A percentile compares a stretch with the other conserved stretches of the same genome.
Evolutionary conservation across 2,113 vertebrate species (phyloP).

Genomic region (Erinaceus europaeus): DNA sequence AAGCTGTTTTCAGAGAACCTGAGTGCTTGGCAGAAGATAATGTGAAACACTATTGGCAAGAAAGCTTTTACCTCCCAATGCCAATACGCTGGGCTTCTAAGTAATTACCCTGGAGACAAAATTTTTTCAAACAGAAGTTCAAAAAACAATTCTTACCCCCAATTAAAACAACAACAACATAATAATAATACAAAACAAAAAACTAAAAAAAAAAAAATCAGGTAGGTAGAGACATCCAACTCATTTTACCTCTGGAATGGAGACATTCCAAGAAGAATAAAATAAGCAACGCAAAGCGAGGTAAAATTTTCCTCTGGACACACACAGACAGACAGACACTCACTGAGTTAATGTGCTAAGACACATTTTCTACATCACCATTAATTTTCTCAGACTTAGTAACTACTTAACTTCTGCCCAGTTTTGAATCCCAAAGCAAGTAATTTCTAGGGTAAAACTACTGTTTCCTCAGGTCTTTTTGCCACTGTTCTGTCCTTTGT

Average conservation of each 20-base stretch:
- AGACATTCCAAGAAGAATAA: neutral
- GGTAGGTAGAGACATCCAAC: neutral
- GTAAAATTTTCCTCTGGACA: neutral
- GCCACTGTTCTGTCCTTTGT: conserved; percentile 15
- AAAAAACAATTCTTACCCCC: conserved; percentile 33
- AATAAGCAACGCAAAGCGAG: neutral
- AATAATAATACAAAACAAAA: neutral
- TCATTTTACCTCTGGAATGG: neutral
- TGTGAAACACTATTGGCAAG: neutral
- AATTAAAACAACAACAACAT: neutral
- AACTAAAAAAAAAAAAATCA: neutral
- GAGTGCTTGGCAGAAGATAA: neutral
- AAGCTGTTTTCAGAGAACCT: neutral
- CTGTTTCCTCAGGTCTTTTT: conserved; percentile 19
- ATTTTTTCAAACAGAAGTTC: conserved; percentile 40
- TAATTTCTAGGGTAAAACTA: neutral
- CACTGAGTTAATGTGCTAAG: neutral
- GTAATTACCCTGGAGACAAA: neutral
- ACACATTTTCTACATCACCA: neutral
- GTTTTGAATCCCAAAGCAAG: neutral
- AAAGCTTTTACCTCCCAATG: neutral
- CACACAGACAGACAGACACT: neutral
- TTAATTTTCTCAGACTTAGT: neutral
- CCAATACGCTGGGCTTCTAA: neutral
- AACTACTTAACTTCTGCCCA: neutral